phyloP scores from a whole-genome alignment of 2,113 vertebrate species.

The Zosterops pallidus region DNA sequence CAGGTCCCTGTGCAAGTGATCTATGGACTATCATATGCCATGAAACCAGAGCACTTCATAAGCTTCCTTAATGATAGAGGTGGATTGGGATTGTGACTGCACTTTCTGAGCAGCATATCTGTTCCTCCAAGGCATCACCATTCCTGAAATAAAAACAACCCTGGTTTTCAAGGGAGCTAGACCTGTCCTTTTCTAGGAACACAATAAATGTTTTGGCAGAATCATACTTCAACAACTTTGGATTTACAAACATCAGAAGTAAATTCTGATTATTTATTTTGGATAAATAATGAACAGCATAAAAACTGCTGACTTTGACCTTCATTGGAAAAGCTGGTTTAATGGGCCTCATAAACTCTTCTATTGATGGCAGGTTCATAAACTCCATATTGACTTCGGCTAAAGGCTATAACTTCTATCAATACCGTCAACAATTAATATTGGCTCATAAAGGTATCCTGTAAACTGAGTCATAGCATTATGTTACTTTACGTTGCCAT shows the following conservation, averaged over 20 bases:
- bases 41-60: not conserved
- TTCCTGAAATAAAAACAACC: not conserved
- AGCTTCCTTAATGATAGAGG: not conserved
- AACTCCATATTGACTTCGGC: slow-evolving; percentile 65
- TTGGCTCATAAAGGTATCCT: slow-evolving; percentile 63
- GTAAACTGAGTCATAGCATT: slow-evolving; percentile 45
- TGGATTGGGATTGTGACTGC: not conserved
- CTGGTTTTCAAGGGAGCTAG: not conserved
- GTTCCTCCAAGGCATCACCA: not conserved
- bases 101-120: not conserved
- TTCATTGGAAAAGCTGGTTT: slow-evolving; percentile 70
- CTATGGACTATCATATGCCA: not conserved
- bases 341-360: slow-evolving; percentile 75
- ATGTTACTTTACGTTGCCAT: slow-evolving; percentile 23
- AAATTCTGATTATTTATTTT: slow-evolving; percentile 76
- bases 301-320: slow-evolving; percentile 72
- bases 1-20: not conserved
- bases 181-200: not conserved
- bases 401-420: slow-evolving; percentile 70
- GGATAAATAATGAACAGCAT: slow-evolving; percentile 69
- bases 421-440: slow-evolving; percentile 75
- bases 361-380: slow-evolving; percentile 69
- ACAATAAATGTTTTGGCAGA: not conserved
- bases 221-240: not conserved
- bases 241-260: slow-evolving; percentile 31